Percentiles rank a stretch among this genome's conserved stretches.
Evolutionary conservation across 2,113 vertebrate genomes (phyloP).

Genomic region (Ranitomeya imitator): DNA sequence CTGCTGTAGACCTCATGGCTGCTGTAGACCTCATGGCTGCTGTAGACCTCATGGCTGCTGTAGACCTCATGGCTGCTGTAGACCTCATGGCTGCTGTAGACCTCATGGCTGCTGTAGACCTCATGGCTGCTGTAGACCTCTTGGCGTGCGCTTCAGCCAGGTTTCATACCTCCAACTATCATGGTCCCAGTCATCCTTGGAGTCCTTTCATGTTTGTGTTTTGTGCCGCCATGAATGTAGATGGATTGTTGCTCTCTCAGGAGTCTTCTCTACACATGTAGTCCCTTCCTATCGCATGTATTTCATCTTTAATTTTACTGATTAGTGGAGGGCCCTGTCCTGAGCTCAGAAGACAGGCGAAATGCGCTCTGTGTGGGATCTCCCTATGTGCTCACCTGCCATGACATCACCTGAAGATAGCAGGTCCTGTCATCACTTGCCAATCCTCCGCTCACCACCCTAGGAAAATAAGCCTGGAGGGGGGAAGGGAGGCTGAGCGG

Average conservation of each 20-base stretch:
- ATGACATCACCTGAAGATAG: slow-evolving; percentile 44
- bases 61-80: no score
- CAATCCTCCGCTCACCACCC: slow-evolving; percentile 44
- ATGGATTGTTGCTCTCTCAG: no score
- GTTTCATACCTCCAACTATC: no score
- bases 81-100: no score
- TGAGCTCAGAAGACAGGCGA: background rate
- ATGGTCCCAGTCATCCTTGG: no score
- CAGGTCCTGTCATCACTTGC: slow-evolving; percentile 54
- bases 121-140: no score
- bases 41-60: no score
- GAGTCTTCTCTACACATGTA: no score
- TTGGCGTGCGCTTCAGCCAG: no score
- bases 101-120: no score
- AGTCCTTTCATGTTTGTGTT: background rate
- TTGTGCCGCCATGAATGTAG: background rate
- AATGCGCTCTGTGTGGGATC: slow-evolving; percentile 6
- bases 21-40: no score
- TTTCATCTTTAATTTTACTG: background rate
- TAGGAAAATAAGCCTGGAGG: slow-evolving; percentile 23
- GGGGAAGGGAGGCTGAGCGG: background rate
- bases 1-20: no score
- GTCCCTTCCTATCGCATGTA: background rate
- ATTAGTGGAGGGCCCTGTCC: background rate
- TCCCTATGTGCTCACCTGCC: slow-evolving; percentile 49